These are phyloP conservation scores for Cairina moschata DNA, from an alignment of 2,113 vertebrate species.

Conservation along the genomic window DNA sequence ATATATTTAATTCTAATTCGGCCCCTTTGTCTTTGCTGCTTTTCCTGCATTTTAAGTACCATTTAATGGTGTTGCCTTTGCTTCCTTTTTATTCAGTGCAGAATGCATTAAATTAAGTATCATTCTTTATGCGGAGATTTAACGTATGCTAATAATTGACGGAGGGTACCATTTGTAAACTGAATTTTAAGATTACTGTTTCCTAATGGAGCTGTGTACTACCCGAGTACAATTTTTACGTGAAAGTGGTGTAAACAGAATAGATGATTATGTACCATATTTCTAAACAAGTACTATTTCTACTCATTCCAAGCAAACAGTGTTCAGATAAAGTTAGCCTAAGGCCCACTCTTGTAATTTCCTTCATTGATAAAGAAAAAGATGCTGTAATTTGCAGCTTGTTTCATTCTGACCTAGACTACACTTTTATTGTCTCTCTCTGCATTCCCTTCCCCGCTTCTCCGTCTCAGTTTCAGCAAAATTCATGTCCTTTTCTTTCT, in stretches of 20 bases:
- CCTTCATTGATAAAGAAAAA: background rate
- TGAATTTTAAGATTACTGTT: background rate
- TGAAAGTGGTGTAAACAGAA: background rate
- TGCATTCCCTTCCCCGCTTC: background rate
- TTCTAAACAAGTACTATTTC: background rate
- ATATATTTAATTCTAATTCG: background rate
- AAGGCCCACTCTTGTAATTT: background rate
- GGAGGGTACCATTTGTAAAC: background rate
- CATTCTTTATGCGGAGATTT: background rate
- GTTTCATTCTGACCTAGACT: background rate
- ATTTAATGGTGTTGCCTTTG: background rate
- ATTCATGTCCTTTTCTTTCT: background rate
- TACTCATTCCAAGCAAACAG: background rate
- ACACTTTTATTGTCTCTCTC: background rate
- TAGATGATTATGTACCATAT: accelerated
- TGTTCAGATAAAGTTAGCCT: background rate
- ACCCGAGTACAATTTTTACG: background rate
- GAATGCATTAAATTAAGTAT: background rate
- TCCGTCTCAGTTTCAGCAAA: background rate
- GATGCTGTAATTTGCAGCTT: background rate
- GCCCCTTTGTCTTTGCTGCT: background rate
- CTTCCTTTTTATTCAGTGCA: background rate
- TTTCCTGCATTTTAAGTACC: background rate
- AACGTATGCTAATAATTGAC: background rate
- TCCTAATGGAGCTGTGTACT: background rate